Evolutionary conservation across 2,888 invertebrate species (phyloP).

Genomic region (Erebia aethiops): DNA sequence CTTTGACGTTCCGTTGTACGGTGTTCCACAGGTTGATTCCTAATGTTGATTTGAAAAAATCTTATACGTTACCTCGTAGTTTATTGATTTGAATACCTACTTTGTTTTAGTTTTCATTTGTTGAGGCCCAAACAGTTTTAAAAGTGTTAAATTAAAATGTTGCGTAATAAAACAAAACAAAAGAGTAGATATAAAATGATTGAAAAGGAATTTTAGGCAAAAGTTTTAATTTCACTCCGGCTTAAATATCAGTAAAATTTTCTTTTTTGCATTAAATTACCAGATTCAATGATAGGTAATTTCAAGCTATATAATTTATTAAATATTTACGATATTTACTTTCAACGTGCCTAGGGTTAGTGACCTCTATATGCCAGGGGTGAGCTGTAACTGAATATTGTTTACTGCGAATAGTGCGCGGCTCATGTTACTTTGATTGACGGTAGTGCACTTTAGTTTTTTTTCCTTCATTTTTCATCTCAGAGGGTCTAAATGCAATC

Average conservation of each 20-base stretch:
- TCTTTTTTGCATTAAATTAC: neutral
- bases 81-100: neutral
- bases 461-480: conserved; percentile 7
- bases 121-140: no score
- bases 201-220: neutral
- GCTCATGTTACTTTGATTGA: conserved; percentile 45
- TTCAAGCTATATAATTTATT: no score
- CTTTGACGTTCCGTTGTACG: neutral
- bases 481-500: conserved; percentile 4
- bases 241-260: neutral
- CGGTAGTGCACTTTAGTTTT: conserved; percentile 26
- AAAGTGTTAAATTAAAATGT: no score
- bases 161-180: no score
- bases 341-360: conserved; percentile 41
- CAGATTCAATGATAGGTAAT: neutral
- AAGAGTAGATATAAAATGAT: neutral
- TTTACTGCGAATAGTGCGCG: conserved; percentile 45
- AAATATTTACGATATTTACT: no score
- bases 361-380: conserved; percentile 47
- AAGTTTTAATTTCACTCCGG: neutral
- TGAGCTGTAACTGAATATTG: conserved; percentile 47
- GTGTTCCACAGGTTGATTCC: neutral
- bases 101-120: no score
- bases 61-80: neutral
- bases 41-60: no score